Evolutionary conservation across 2,113 vertebrate genomes (phyloP), one percentile per base, ranked within the genome.

Genomic region (Gasterosteus nipponicus): DNA sequence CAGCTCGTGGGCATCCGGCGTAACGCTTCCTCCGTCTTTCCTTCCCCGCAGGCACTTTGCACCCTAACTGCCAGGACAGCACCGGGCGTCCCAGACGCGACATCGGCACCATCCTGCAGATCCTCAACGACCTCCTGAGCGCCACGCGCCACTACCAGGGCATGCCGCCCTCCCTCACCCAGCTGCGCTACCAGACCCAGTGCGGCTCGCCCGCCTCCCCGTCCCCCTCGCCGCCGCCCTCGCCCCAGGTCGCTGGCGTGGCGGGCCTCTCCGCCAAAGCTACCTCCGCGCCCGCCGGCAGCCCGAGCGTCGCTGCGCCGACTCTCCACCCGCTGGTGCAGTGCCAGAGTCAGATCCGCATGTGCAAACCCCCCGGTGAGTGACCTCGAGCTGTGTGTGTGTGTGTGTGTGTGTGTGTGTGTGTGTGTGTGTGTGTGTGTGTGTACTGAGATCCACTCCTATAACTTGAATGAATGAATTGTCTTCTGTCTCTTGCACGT

Each of bases 141-240:
- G 98, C 98, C 89, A 99, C 98, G 0, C 94, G 97, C 89, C 97
- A 99, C 93, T 99, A 98, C 95, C 98, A 99, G 94, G 98, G 97
- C 87, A 97, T 99, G 96, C 97, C 97, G 1, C 96, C 97, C 2
- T 98, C 97, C 38, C 95, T 99, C 83, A 96, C 96, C 0, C 97
- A 99, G 94, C 96, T 99, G 47, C 97, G 97, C 75, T 98, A 97
- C 92, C 98, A 99, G 67, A 96, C 97, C 0, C 97, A 98, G 91
- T 99, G 96, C 53, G 83, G 96, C 2, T 93, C 95, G 15, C 87
- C 89, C 58, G 90, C 67, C 64, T 92, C 95, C 5, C 91, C 95
- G 0, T 90, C 94, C 3, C 91, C 94, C 7, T 92, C 95, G 9
- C 94, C 96, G 0, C 94, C 96, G 63, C 94, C 94, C n/a, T 93